Evolutionary conservation across 2,113 vertebrate genomes (phyloP).

Genomic region (Hippoglossus stenolepis): DNA sequence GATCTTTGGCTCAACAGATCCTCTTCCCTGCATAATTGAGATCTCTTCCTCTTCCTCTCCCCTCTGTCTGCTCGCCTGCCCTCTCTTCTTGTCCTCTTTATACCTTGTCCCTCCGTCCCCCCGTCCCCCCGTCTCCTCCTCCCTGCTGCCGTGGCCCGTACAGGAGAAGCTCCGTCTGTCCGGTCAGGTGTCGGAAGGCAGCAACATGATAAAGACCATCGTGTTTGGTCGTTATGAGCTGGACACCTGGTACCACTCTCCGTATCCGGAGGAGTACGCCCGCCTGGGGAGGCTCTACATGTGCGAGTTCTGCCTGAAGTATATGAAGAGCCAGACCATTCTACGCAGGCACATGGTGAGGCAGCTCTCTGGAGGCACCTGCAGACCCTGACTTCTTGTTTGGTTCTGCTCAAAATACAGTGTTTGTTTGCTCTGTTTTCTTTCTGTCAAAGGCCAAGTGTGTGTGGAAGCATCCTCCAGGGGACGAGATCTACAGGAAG

Average conservation of each 20-base stretch:
- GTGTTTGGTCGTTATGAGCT: slow-evolving; percentile 96
- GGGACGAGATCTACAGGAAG: slow-evolving; percentile 97
- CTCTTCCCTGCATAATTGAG: slow-evolving; percentile 42
- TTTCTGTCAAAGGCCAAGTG: slow-evolving; percentile 90
- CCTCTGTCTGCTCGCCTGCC: slow-evolving; percentile 6
- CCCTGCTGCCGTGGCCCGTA: slow-evolving; percentile 21
- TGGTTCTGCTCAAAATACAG: too few relatives aligned
- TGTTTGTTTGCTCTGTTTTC: too few relatives aligned
- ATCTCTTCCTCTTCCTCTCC: slow-evolving; percentile 16
- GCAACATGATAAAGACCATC: slow-evolving; percentile 98
- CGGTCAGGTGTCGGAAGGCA: slow-evolving; percentile 94
- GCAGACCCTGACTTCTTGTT: too few relatives aligned
- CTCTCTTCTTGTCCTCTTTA: slow-evolving; percentile 15
- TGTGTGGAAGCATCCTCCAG: slow-evolving; percentile 97
- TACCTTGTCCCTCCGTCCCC: slow-evolving; percentile 8
- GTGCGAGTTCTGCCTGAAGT: slow-evolving; percentile 99
- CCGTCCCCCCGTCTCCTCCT: too few relatives aligned
- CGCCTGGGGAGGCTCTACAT: slow-evolving; percentile 97
- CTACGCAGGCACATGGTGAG: slow-evolving; percentile 94
- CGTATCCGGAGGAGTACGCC: slow-evolving; percentile 97
- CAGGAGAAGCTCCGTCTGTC: slow-evolving; percentile 94
- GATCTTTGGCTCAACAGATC: slow-evolving; percentile 2
- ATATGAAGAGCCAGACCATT: slow-evolving; percentile 99
- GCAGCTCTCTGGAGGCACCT: too few relatives aligned
- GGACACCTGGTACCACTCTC: slow-evolving; percentile 99